Percentiles rank a stretch among this genome's conserved stretches.
Conservation (phyloP, 2,113 vertebrate genomes). For the Proteles cristata region DNA sequence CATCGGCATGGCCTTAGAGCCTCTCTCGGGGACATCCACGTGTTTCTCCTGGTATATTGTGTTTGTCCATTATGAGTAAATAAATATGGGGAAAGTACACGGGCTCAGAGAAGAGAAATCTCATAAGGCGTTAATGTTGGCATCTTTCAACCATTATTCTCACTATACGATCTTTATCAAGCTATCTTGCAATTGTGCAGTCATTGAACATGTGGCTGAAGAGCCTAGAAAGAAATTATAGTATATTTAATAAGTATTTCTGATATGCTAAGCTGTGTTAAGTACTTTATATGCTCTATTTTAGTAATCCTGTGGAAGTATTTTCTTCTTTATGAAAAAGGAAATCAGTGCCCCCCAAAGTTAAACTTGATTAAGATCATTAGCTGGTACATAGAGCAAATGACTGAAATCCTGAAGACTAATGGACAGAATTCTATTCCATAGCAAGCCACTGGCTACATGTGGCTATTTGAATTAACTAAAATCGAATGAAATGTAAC, state of each 20-base stretch:
- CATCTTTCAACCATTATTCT: neutral
- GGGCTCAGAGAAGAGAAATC: neutral
- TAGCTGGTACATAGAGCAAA: neutral
- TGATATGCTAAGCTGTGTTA: neutral
- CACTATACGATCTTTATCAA: neutral
- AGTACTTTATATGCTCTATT: neutral
- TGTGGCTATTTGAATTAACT: neutral
- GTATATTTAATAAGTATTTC: neutral
- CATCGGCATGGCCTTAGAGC: neutral
- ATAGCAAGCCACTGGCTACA: neutral
- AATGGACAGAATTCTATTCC: neutral
- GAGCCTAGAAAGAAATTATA: neutral
- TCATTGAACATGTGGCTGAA: neutral
- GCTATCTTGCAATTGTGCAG: neutral
- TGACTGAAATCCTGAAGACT: neutral
- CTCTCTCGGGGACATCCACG: neutral
- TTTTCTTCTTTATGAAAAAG: slow-evolving; percentile 24
- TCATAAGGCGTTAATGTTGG: neutral
- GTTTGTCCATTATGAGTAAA: neutral
- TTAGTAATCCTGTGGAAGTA: neutral
- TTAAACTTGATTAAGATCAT: neutral
- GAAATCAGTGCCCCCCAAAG: neutral
- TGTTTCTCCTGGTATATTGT: neutral
- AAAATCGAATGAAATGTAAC: neutral
- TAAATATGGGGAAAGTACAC: neutral